These are phyloP conservation scores for Emys orbicularis DNA, from an alignment of 2,797 vertebrate species.

Conservation along the genomic window DNA sequence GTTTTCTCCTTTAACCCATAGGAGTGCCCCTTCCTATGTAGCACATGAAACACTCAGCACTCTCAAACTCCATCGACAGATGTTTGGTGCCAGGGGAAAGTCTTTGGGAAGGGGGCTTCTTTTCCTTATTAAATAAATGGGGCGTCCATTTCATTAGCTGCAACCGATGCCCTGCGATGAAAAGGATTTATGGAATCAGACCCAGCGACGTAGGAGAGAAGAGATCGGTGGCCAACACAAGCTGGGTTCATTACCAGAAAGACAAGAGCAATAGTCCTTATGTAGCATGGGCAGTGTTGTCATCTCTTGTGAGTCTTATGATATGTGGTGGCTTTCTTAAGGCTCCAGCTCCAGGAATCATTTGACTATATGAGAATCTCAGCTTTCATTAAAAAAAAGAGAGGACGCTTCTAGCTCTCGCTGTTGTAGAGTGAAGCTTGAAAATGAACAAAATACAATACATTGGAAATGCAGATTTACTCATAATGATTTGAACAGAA, in stretches of 20 bases:
- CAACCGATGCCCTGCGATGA: not conserved
- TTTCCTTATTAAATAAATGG: not conserved
- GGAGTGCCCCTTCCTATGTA: not conserved
- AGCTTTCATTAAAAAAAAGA: not conserved
- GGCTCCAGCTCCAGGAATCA: not conserved
- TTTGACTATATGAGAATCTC: not conserved
- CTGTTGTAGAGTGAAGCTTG: not conserved
- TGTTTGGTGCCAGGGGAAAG: not conserved
- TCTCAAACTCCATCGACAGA: not conserved
- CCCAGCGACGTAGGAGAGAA: rapidly evolving
- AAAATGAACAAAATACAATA: not conserved
- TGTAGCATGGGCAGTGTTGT: not conserved
- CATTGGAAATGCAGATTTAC: not conserved
- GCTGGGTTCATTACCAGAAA: not conserved
- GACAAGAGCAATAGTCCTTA: not conserved
- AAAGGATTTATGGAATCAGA: not conserved
- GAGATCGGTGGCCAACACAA: not conserved
- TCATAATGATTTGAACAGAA: not conserved
- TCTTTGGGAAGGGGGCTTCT: not conserved
- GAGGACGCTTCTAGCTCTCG: not conserved
- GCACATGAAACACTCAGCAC: not conserved
- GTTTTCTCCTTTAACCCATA: not conserved
- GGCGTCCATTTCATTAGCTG: not conserved
- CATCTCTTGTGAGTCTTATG: not conserved
- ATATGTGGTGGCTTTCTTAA: not conserved